Evolutionary conservation across 2,113 vertebrate genomes (phyloP).

Genomic region (Irena cyanogastra): DNA sequence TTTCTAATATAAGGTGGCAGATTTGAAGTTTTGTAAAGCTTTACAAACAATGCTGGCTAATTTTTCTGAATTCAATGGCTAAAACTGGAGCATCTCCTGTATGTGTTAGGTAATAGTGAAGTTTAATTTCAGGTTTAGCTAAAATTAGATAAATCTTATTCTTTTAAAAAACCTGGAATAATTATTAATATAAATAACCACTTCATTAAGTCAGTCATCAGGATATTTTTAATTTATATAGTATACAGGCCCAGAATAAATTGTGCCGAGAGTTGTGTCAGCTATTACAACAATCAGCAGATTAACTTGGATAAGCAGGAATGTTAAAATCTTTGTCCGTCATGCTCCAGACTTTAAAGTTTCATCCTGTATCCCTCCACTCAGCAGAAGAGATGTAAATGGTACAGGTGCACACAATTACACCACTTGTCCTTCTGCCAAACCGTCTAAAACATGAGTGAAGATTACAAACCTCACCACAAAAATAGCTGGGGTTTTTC

Average conservation of each 20-base stretch:
- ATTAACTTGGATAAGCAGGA: not conserved
- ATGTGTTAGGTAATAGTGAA: not conserved
- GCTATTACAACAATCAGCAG: not conserved
- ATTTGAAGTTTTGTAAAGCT: not conserved
- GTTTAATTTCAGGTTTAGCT: not conserved
- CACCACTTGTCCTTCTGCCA: not conserved
- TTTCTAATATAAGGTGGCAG: not conserved
- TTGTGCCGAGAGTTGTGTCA: not conserved
- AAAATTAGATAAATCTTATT: not conserved
- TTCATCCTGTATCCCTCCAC: not conserved
- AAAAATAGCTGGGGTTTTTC: not conserved
- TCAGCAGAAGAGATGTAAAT: not conserved
- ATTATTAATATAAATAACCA: too few relatives aligned
- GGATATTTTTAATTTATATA: not conserved
- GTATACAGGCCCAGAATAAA: not conserved
- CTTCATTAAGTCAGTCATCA: not conserved
- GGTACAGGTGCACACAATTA: not conserved
- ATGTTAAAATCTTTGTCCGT: not conserved
- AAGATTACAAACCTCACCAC: not conserved
- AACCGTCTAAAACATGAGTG: not conserved
- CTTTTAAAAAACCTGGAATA: not conserved
- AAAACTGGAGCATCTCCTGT: not conserved
- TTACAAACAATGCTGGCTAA: not conserved
- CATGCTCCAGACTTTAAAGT: not conserved
- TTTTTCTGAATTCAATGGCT: not conserved